Conservation (phyloP, 1,140 invertebrate genomes). For the Hetaerina americana region DNA sequence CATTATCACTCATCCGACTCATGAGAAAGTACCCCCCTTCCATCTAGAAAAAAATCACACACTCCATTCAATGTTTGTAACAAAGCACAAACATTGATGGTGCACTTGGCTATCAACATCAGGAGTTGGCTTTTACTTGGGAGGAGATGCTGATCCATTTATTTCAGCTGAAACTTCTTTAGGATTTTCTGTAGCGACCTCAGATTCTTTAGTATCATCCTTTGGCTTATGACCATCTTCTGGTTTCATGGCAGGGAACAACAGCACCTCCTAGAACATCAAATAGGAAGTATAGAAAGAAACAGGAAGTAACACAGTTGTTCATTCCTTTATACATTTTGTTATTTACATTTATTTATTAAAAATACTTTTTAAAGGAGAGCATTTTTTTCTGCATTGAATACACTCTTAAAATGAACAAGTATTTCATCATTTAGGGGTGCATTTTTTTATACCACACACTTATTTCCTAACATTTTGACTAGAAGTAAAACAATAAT, state of each 20-base stretch:
- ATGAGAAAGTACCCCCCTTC: not conserved
- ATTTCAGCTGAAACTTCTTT: not conserved
- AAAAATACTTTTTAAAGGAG: not conserved
- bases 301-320: not conserved
- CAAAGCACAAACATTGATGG: too few species aligned
- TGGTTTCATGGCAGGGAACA: conserved; percentile 78
- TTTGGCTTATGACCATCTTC: conserved; percentile 52
- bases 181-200: not conserved
- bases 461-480: too few species aligned
- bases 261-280: conserved; percentile 55
- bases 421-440: too few species aligned
- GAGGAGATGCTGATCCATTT: too few species aligned
- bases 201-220: conserved; percentile 16
- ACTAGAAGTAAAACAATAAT: not conserved
- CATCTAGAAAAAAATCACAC: not conserved
- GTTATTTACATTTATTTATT: conserved; percentile 2
- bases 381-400: not conserved
- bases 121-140: not conserved
- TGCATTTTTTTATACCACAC: too few species aligned
- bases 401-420: not conserved
- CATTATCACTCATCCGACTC: not conserved
- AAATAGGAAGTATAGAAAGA: conserved; percentile 12
- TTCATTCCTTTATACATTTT: not conserved
- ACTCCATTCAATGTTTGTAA: not conserved
- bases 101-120: not conserved